Base-by-base conservation (phyloP, 2,888 invertebrate species). In the Hypomecis punctinalis region DNA sequence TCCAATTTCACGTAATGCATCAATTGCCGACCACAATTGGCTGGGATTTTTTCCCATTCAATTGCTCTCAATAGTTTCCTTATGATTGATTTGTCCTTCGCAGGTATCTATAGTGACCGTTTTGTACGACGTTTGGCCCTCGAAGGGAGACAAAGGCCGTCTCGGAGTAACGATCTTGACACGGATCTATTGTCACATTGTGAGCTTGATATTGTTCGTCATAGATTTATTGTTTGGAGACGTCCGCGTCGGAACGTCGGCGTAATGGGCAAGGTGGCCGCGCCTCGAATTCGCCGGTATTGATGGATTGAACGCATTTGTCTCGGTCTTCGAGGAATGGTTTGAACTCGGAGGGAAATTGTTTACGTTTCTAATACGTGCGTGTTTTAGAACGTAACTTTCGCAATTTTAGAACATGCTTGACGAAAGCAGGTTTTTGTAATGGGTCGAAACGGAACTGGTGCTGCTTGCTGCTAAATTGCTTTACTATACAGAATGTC, bases 181-280 rank as follows among this genome's bases (percentile, higher is more conserved):
- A 89, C 79, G 80, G 81, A 84, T 85, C 82, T 76, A 82, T 86
- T 86, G 83, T 85, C 81, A 76, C 74, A 78, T 76, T 75, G 68
- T 73, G 64, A 72, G 65, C 72, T 73, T 76, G 77, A 80, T 78
- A 81, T 80, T 81, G 82, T 82, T 78, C 77, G 75, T 74, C 67
- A 74, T 78, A 76, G 79, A 84, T 82, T 82, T 81, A 83, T 81
- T 77, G 71, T 72, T 70, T 72, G 68, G 63, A 70, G 68, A 78
- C 76, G 60, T 63, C 46, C 60, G 33, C 60, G 77, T 75, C 76
- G 75, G 73, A 72, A 68, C 70, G 72, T 70, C 72, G 58, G 66
- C 72, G 67, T 79, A 76, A 76, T 75, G 71, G 68, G 52, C 46
- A 65, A 65, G 69, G 69, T 68, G 72, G 67, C 63, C 70, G 70